phyloP scores from a whole-genome alignment of 2,797 vertebrate genomes.

The Alectoris magna region DNA sequence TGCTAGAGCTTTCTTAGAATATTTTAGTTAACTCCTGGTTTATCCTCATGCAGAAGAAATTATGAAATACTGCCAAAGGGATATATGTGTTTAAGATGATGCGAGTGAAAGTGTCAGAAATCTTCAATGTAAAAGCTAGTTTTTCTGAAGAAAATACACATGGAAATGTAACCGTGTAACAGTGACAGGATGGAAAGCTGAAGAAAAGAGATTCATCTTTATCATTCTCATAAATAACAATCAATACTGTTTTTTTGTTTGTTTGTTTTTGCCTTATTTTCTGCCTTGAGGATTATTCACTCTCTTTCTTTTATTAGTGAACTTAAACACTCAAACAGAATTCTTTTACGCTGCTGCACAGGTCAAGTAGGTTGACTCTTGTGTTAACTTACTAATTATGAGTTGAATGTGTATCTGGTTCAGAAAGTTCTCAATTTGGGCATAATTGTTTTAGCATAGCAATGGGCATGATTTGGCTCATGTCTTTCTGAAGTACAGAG shows the following conservation, averaged over 20 bases:
- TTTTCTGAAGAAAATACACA: neutral
- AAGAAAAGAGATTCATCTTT: neutral
- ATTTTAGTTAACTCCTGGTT: neutral
- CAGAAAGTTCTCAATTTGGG: neutral
- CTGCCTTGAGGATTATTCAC: neutral
- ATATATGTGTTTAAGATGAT: neutral
- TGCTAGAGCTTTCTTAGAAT: neutral
- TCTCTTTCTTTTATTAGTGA: neutral
- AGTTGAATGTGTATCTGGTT: neutral
- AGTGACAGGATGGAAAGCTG: neutral
- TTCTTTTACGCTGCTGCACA: neutral
- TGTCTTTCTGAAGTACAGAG: neutral
- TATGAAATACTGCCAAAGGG: neutral
- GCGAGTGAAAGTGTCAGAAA: neutral
- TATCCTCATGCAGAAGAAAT: neutral
- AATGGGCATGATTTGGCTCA: neutral
- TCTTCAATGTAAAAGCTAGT: neutral
- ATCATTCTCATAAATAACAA: neutral
- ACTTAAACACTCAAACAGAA: neutral
- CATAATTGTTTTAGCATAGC: neutral
- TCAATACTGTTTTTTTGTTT: neutral
- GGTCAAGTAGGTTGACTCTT: neutral
- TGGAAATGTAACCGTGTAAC: neutral
- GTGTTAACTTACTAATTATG: neutral
- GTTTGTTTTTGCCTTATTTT: fast-evolving